A percentile compares a stretch with the other conserved stretches of the same genome.
These are phyloP conservation scores for Phasia obesa DNA, from an alignment of 2,888 invertebrate species.

Conservation along the genomic window DNA sequence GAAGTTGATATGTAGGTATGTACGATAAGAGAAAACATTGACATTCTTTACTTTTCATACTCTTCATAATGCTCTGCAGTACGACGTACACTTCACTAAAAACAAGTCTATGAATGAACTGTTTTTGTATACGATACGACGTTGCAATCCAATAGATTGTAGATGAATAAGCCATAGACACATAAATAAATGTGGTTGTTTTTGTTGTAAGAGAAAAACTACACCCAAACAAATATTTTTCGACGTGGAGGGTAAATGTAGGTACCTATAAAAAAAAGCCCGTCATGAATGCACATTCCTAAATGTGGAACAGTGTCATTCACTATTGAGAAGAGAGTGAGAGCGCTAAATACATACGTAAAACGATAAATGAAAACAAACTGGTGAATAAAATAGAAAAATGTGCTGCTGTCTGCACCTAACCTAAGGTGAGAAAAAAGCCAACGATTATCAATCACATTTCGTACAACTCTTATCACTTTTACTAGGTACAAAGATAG, in stretches of 20 bases:
- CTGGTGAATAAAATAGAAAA: conserved; percentile 17
- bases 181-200: conserved; percentile 3
- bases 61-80: neutral
- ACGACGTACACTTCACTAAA: conserved; percentile 2
- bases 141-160: conserved; percentile 21
- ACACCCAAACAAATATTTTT: conserved; percentile 20
- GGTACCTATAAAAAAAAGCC: neutral
- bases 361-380: conserved; percentile 27
- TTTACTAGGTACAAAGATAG: conserved; percentile 22
- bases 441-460: conserved; percentile 6
- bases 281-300: conserved; percentile 43
- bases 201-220: conserved; percentile 13
- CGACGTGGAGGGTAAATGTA: conserved; percentile 4
- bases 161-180: neutral
- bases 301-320: conserved; percentile 48
- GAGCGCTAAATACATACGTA: conserved; percentile 21
- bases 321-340: conserved; percentile 18
- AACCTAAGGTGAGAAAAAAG: neutral
- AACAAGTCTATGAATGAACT: conserved; percentile 65
- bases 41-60: conserved; percentile 1
- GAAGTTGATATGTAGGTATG: neutral
- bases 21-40: neutral
- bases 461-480: conserved; percentile 37
- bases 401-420: neutral
- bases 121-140: conserved; percentile 3